These are phyloP conservation scores for Cheilosia scutellata DNA, from an alignment of 2,888 invertebrate genomes.

Conservation along the genomic window DNA sequence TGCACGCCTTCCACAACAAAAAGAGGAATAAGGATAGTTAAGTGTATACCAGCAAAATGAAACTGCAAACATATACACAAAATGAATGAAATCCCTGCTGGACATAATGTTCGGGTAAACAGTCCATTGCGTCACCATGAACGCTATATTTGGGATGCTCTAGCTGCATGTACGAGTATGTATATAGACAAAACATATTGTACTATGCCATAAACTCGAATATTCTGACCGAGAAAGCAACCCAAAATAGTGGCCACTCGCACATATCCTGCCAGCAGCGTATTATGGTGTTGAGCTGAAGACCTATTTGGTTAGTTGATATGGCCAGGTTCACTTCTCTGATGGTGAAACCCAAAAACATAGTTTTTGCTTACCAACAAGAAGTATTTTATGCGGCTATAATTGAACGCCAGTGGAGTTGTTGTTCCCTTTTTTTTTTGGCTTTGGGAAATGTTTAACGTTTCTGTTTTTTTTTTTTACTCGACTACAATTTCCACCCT, in stretches of 20 bases:
- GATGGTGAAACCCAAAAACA: conserved; percentile 66
- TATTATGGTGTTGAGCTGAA: conserved; percentile 73
- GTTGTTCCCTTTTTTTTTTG: conserved; percentile 24
- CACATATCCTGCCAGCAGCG: conserved; percentile 71
- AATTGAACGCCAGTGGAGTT: conserved; percentile 70
- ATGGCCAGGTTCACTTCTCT: conserved; percentile 68
- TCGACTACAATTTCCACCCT: background rate
- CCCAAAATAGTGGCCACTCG: conserved; percentile 71
- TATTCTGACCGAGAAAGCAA: conserved; percentile 72
- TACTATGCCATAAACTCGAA: conserved; percentile 72
- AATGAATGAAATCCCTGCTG: conserved; percentile 69
- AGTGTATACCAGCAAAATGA: conserved; percentile 56
- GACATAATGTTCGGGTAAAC: conserved; percentile 71
- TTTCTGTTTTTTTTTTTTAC: background rate
- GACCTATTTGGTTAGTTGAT: conserved; percentile 73
- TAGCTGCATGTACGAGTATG: conserved; percentile 27
- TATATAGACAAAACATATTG: conserved; percentile 63
- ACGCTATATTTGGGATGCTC: conserved; percentile 50
- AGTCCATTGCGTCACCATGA: conserved; percentile 71
- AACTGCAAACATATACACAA: conserved; percentile 47
- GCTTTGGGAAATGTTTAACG: background rate
- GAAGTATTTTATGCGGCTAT: conserved; percentile 71
- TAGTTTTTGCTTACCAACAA: conserved; percentile 66
- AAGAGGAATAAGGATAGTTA: conserved; percentile 19
- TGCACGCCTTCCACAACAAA: conserved; percentile 16